Evolutionary conservation across 2,888 invertebrate genomes (phyloP), one percentile per base, ranked within the genome.

Genomic region (Phania funesta): DNA sequence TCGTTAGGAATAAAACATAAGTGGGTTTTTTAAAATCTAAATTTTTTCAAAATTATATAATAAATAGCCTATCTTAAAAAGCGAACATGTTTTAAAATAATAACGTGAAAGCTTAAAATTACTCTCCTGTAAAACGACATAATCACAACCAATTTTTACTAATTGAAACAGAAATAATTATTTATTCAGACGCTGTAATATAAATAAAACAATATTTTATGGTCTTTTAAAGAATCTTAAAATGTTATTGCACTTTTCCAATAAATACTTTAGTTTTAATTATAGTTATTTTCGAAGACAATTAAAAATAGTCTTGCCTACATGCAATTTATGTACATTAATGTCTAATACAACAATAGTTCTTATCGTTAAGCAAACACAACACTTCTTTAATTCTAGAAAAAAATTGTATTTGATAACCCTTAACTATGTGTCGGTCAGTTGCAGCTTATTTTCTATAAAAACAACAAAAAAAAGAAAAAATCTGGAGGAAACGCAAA

Each of bases 351-450:
- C n/a, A 26, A 35, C 32, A 32, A 68, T 26, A 38, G 18, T n/a
- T 11, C 68, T 75, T 80, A 80, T 80, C 80, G 35, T 29, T 74
- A 4, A 64, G 60, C 46, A 75, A 70, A 75, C 13, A 65, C 35
- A 58, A 41, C 41, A 48, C 35, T 26, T 22, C 26, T 48, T 22
- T 2, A 29, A 22, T 67, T 35, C 18, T 20, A 48, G 44, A 24
- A 44, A 22, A n/a, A 13, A 44, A 44, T 24, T 18, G 35, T 62
- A 52, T 18, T 54, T 48, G 71, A 71, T 78, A 78, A 78, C 64
- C 29, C 11, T 26, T n/a, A 35, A 32, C 16, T 32, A 4, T 18
- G 13, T 44, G 11, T 16, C 16, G 65, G 35, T 50, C 32, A 70
- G 13, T 35, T 32, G 46, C 16, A 35, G 18, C 35, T 56, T 35